phyloP scores from a whole-genome alignment of 2,888 invertebrate species.

The Alviniconcha strummeri region DNA sequence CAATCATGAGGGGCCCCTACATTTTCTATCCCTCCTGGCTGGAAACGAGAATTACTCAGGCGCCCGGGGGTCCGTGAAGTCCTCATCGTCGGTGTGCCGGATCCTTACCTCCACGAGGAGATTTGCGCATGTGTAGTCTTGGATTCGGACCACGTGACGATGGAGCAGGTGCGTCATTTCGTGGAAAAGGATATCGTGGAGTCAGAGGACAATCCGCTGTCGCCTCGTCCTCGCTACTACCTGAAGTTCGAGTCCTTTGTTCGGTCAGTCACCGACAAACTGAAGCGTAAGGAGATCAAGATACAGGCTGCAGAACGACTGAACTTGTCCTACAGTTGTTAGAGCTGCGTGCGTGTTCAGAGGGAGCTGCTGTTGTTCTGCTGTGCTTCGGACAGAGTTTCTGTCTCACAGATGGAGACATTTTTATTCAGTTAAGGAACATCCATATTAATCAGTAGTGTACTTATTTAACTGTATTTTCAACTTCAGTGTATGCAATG shows the following conservation, averaged over 20 bases:
- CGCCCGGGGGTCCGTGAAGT: constrained; percentile 26
- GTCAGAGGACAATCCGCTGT: constrained; percentile 19
- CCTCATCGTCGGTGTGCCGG: constrained; percentile 31
- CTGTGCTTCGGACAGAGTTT: background rate
- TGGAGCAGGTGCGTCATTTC: constrained; percentile 22
- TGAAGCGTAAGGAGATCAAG: constrained; percentile 3
- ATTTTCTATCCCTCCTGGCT: constrained; percentile 36
- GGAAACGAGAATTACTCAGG: constrained; percentile 15
- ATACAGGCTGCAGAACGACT: background rate
- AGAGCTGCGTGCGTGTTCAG: background rate
- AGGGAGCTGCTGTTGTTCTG: background rate
- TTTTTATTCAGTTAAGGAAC: background rate
- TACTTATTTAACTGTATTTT: too few species aligned
- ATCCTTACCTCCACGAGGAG: constrained; percentile 26
- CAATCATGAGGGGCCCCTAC: constrained; percentile 29
- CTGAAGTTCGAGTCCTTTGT: constrained; percentile 26
- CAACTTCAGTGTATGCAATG: too few species aligned
- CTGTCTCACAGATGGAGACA: too few species aligned
- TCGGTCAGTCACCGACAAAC: constrained; percentile 1
- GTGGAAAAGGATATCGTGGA: constrained; percentile 6
- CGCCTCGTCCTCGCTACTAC: constrained; percentile 16
- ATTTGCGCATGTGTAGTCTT: constrained; percentile 32
- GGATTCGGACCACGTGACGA: constrained; percentile 10
- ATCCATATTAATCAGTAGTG: too few species aligned
- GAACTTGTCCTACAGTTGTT: background rate